Conservation (phyloP, 2,797 vertebrate genomes). For the Pampus argenteus region DNA sequence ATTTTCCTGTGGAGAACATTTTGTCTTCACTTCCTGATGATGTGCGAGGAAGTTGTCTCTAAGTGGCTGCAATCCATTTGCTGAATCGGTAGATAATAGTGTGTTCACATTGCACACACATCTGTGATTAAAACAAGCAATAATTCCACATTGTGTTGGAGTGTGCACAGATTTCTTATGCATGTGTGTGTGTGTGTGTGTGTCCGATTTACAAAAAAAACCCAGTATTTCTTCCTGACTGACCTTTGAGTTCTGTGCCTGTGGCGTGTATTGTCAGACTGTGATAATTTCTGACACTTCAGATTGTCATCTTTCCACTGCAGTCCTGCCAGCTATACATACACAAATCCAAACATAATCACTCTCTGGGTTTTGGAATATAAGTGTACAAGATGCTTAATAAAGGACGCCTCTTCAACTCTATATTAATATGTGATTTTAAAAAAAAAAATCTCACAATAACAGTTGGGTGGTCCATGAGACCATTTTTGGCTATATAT, state of each 20-base stretch:
- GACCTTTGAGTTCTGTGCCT: constrained; percentile 50
- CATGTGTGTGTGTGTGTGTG: not conserved
- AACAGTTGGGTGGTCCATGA: not conserved
- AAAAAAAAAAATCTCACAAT: not conserved
- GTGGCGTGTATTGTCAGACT: constrained; percentile 28
- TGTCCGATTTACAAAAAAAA: constrained; percentile 7
- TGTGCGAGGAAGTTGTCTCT: not conserved
- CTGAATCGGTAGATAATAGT: not conserved
- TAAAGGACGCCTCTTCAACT: constrained; percentile 10
- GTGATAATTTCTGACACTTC: constrained; percentile 50
- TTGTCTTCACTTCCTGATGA: constrained; percentile 16
- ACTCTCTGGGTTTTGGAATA: not conserved
- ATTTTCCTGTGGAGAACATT: not conserved
- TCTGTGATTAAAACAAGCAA: not conserved
- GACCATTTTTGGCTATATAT: not conserved
- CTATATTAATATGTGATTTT: not conserved
- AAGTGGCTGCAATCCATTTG: not conserved
- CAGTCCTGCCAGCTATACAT: constrained; percentile 17
- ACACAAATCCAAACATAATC: constrained; percentile 4
- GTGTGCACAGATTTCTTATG: not conserved
- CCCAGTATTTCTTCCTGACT: constrained; percentile 25
- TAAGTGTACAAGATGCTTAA: not conserved
- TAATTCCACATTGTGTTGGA: not conserved
- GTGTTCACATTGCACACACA: not conserved
- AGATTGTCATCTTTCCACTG: constrained; percentile 40